These are phyloP conservation scores for Pycnomerus fuliginosus DNA, from an alignment of 2,888 invertebrate genomes.

Conservation along the genomic window DNA sequence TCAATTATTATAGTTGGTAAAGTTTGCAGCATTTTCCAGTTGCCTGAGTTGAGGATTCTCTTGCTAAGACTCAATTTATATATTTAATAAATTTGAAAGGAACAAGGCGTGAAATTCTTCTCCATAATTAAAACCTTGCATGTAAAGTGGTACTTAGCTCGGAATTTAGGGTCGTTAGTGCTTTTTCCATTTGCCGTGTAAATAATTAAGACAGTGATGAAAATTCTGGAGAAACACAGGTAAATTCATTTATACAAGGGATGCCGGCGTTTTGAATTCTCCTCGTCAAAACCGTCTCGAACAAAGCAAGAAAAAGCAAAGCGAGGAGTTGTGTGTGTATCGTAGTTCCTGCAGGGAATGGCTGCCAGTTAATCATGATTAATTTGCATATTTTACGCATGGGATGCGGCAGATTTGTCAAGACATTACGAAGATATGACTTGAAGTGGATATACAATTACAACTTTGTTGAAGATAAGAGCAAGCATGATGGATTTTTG, in stretches of 20 bases:
- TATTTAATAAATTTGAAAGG: slow-evolving; percentile 12
- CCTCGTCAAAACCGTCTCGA: slow-evolving; percentile 7
- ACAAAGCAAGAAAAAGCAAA: slow-evolving; percentile 17
- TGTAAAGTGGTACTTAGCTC: slow-evolving; percentile 11
- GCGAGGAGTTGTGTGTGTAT: slow-evolving; percentile 13
- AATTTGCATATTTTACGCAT: slow-evolving; percentile 29
- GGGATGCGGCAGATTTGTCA: slow-evolving; percentile 22
- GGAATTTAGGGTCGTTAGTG: slow-evolving; percentile 8
- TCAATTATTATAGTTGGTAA: no score
- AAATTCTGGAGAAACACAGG: not conserved
- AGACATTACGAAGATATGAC: slow-evolving; percentile 22
- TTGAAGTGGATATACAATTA: slow-evolving; percentile 21
- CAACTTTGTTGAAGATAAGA: slow-evolving; percentile 12
- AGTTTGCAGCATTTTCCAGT: no score
- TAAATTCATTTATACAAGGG: slow-evolving; percentile 11
- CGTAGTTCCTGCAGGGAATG: slow-evolving; percentile 19
- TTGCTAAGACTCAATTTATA: no score
- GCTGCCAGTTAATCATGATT: slow-evolving; percentile 28
- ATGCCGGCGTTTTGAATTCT: slow-evolving; percentile 12
- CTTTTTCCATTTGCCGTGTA: slow-evolving; percentile 7
- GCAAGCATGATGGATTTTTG: slow-evolving; percentile 8
- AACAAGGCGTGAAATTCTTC: slow-evolving; percentile 23
- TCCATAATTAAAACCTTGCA: slow-evolving; percentile 21
- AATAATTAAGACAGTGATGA: slow-evolving; percentile 3
- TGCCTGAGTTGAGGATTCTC: no score